Evolutionary conservation across 2,797 vertebrate genomes (phyloP), one percentile per base, ranked within the genome.

Genomic region (Intellagama lesueurii): DNA sequence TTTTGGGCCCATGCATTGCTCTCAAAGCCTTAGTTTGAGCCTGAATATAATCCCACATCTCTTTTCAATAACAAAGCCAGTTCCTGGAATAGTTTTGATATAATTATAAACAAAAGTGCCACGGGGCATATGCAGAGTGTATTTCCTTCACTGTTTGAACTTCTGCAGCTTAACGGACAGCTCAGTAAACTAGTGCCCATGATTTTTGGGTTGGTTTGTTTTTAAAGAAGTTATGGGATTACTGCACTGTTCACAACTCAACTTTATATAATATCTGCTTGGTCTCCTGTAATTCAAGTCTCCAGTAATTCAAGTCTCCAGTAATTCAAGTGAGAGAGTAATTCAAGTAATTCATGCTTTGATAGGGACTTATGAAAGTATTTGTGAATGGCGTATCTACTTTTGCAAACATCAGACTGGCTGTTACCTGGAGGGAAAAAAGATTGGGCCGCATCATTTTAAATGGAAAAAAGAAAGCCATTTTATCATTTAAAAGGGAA

Each of bases 11-110:
- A 16, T 56, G 52, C 19, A 3, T 26, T 86, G 26, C 26, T 56
- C 12, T 52, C 30, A 81, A 68, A 19, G n/a, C 11, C 79, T 73
- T 82, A 66, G 69, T 24, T 86, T 72, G 49, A 44, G 14, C 35
- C 64, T 44, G 14, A 19, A 44, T 1, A 44, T 73, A 44, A 85
- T 81, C 44, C 69, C 35, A 30, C 49, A 86, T 89, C 26, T 85
- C 30, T 35, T 86, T 44, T 81, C 72, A 89, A 69, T 81, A 86
- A 78, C 79, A 82, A 82, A 69, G 79, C 84, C 76, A 81, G 79
- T 86, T 90, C 84, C 84, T 69, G 12, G 52, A 69, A 86, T 52
- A n/a, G 49, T 75, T 47, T 76, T 90, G 44, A 76, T 76, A n/a
- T 30, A 12, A 49, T 66, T 28, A 5, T 81, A 35, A 40, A 40